Base-by-base conservation (phyloP, 37 sponge, comb jelly and placozoan genomes). In the Beroe forskalii region DNA sequence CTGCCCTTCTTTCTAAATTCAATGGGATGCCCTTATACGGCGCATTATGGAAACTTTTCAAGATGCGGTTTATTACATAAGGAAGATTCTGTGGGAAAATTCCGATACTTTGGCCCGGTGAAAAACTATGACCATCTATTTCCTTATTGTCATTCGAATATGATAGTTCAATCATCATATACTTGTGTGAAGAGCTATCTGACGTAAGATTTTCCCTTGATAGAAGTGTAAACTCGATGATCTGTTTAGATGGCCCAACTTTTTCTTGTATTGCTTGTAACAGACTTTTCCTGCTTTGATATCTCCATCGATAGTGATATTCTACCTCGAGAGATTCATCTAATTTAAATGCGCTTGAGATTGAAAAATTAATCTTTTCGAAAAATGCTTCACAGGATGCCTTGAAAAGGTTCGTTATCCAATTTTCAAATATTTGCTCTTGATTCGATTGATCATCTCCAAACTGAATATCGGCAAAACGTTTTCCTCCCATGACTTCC, bases 401-500 rank as follows among this genome's bases (percentile, higher is more conserved):
- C 17, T 17, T 55, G 17, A 19, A 55, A 19, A 55, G 60, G 60
- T 55, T 17, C 60, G 9, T 55, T 55, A 55, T 55, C 60, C 60
- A 55, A 55, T 9, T 55, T 17, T 55, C 60, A 17, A 55, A 55
- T 19, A 17, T 17, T 55, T 19, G 60, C 14, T 55, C 17, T 55
- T 55, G 60, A 17, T 55, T 17, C 14, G 60, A 19, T 55, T 55
- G 60, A 55, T 55, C 60, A 17, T 55, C 60, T 19, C 60, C 60
- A 17, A 19, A 55, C 14, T 17, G 14, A 55, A 55, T 55, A 19
- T 55, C 60, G 17, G 60, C 9, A 55, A 55, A 55, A 9, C 60
- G 60, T 17, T 55, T 55, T 55, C 60, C 60, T 55, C 60, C 60
- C 60, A 9, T 17, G 14, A 19, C 93, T 9, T 72, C 90, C 28